A percentile compares a stretch with the other conserved stretches of the same genome.
phyloP scores from a whole-genome alignment of 2,888 invertebrate genomes.

The Thalpophila matura region DNA sequence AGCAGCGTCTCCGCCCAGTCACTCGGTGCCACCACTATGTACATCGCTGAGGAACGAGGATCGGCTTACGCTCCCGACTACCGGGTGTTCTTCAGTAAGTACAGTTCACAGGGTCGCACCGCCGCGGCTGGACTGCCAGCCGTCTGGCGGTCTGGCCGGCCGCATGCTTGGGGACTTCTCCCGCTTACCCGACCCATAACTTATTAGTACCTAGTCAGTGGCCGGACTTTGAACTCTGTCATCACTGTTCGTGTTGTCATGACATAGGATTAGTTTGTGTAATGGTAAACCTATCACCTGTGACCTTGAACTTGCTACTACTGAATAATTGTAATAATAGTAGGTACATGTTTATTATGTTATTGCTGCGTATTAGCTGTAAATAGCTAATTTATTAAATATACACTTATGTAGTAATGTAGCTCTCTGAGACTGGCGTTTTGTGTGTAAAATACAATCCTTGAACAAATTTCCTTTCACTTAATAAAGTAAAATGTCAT shows the following conservation, averaged over 20 bases:
- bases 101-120: neutral
- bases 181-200: neutral
- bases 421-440: too few species aligned
- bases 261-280: neutral
- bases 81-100: slow-evolving; percentile 97
- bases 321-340: too few species aligned
- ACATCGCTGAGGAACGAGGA: slow-evolving; percentile 93
- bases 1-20: slow-evolving; percentile 25
- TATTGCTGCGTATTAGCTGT: too few species aligned
- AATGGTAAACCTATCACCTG: slow-evolving; percentile 10
- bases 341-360: too few species aligned
- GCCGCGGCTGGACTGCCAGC: neutral
- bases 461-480: too few species aligned
- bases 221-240: slow-evolving; percentile 47
- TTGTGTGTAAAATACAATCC: too few species aligned
- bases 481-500: too few species aligned
- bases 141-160: neutral
- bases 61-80: slow-evolving; percentile 95
- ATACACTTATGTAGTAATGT: too few species aligned
- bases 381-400: too few species aligned
- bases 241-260: slow-evolving; percentile 4
- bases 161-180: neutral
- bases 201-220: neutral
- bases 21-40: slow-evolving; percentile 70
- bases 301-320: slow-evolving; percentile 30